Evolutionary conservation across 2,888 invertebrate genomes (phyloP).

Genomic region (Bibio marci): DNA sequence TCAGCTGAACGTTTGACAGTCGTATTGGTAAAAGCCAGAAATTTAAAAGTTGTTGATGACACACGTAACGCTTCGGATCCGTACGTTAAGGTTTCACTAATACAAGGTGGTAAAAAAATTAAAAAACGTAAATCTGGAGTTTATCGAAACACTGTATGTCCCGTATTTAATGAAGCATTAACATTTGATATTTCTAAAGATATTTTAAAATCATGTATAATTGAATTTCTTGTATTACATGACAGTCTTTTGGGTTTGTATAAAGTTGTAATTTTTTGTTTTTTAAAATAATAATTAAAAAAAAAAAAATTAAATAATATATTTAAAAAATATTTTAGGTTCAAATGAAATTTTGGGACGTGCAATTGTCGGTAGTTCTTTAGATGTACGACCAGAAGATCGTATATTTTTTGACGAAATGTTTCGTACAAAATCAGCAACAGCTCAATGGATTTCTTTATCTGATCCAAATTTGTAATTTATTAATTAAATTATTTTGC

Average conservation of each 20-base stretch:
- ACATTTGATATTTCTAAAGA: constrained; percentile 76
- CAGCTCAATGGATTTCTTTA: constrained; percentile 38
- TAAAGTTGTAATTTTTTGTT: no score
- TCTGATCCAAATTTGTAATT: constrained; percentile 21
- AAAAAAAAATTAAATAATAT: constrained; percentile 30
- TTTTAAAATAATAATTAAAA: no score
- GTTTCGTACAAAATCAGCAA: constrained; percentile 37
- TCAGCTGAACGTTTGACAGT: constrained; percentile 81
- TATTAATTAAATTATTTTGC: no score
- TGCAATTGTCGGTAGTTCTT: constrained; percentile 33
- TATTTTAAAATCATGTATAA: constrained; percentile 32
- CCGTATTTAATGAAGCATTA: constrained; percentile 85
- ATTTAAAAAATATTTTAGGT: constrained; percentile 18
- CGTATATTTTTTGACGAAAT: constrained; percentile 37
- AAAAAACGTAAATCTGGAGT: constrained; percentile 90
- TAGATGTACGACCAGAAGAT: constrained; percentile 29
- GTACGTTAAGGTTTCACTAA: constrained; percentile 79
- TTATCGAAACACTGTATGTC: constrained; percentile 68
- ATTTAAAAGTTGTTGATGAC: constrained; percentile 84
- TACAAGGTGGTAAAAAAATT: constrained; percentile 74
- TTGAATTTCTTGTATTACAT: constrained; percentile 42
- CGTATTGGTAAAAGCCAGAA: constrained; percentile 80
- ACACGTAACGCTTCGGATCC: constrained; percentile 84
- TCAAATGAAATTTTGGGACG: constrained; percentile 35
- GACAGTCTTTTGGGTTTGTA: constrained; percentile 37